A percentile compares a stretch with the other conserved stretches of the same genome.
These are phyloP conservation scores for Oxyteleia sp. DNA, from an alignment of 2,888 invertebrate genomes.

Conservation along the genomic window DNA sequence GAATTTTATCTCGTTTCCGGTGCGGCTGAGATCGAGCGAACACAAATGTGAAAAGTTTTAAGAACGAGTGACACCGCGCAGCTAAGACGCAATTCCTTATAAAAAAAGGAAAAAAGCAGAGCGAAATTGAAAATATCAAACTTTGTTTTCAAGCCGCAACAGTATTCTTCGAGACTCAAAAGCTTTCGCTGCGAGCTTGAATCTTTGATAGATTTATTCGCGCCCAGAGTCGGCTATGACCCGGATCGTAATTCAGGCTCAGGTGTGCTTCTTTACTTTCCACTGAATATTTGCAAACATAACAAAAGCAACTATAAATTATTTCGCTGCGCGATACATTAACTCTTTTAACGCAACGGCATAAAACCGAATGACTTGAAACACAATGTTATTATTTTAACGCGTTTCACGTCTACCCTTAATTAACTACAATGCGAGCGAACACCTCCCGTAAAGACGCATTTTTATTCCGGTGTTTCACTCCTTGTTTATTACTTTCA, in stretches of 20 bases:
- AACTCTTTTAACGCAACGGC: slow-evolving; percentile 51
- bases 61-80: slow-evolving; percentile 4
- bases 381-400: slow-evolving; percentile 37
- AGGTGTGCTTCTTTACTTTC: slow-evolving; percentile 70
- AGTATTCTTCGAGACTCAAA: slow-evolving; percentile 62
- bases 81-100: slow-evolving; percentile 30
- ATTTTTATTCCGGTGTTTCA: background rate
- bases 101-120: slow-evolving; percentile 47
- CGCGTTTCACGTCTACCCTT: too few species aligned
- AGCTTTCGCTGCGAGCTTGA: slow-evolving; percentile 58
- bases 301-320: slow-evolving; percentile 63
- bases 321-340: slow-evolving; percentile 44
- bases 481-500: too few species aligned
- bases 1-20: too few species aligned
- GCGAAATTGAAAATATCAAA: slow-evolving; percentile 62
- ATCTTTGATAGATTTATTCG: slow-evolving; percentile 69
- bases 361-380: slow-evolving; percentile 36
- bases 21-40: background rate
- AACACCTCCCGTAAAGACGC: too few species aligned
- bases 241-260: slow-evolving; percentile 58
- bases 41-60: slow-evolving; percentile 41
- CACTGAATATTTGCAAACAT: slow-evolving; percentile 63
- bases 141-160: slow-evolving; percentile 60
- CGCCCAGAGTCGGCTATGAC: slow-evolving; percentile 63
- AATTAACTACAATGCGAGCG: too few species aligned